These are phyloP conservation scores for Lepidurus apus DNA, from an alignment of 1,140 invertebrate genomes.

Conservation along the genomic window DNA sequence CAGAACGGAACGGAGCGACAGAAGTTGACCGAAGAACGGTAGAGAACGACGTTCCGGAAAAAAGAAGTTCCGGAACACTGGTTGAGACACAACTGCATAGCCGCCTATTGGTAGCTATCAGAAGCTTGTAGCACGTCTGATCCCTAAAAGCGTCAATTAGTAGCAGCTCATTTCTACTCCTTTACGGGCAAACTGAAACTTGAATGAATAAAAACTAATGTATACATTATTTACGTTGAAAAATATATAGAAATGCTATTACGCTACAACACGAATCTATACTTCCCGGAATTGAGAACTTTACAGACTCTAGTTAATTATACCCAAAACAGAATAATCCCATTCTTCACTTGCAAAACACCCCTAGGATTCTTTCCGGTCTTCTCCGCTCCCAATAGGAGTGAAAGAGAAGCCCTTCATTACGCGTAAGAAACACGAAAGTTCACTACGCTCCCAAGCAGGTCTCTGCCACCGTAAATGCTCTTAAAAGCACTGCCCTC, in stretches of 20 bases:
- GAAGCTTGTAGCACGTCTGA: too few relatives aligned
- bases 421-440: neutral
- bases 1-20: too few relatives aligned
- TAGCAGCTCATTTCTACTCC: too few relatives aligned
- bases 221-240: neutral
- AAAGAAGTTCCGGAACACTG: too few relatives aligned
- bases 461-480: neutral
- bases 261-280: neutral
- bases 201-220: too few relatives aligned
- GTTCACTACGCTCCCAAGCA: neutral
- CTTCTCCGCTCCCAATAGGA: neutral
- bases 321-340: neutral
- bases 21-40: too few relatives aligned
- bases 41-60: too few relatives aligned
- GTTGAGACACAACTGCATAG: too few relatives aligned
- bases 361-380: neutral
- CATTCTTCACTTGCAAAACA: neutral
- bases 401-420: constrained; percentile 4
- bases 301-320: neutral
- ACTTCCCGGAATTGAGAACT: neutral
- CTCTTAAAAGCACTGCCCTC: neutral
- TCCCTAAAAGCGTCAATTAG: too few relatives aligned
- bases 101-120: too few relatives aligned
- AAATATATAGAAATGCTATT: neutral
- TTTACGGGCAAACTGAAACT: too few relatives aligned